phyloP scores from a whole-genome alignment of 2,113 vertebrate genomes.

The Alouatta palliata region DNA sequence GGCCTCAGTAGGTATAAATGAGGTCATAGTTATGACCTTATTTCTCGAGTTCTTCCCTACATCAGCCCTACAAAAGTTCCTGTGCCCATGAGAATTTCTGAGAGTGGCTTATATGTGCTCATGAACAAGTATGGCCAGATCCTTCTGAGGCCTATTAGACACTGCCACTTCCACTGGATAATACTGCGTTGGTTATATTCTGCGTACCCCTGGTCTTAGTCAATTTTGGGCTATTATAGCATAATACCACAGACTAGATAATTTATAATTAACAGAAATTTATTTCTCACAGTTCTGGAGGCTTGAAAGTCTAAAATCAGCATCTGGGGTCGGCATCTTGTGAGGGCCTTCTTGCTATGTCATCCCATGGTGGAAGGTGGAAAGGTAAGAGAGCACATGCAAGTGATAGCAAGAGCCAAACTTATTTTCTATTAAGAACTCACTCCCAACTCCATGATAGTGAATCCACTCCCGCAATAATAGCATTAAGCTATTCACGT shows the following conservation, averaged over 20 bases:
- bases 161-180: neutral
- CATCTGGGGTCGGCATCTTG: neutral
- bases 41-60: neutral
- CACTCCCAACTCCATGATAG: neutral
- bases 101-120: neutral
- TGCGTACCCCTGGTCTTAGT: neutral
- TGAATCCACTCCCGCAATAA: neutral
- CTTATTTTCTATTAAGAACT: neutral
- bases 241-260: neutral
- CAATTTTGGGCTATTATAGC: neutral
- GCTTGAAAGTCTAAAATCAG: neutral
- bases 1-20: neutral
- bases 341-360: neutral
- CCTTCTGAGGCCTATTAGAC: neutral
- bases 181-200: neutral
- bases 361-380: neutral
- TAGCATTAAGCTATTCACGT: neutral
- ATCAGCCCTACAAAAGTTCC: neutral
- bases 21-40: neutral
- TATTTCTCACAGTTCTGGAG: neutral
- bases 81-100: neutral
- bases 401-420: neutral
- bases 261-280: neutral
- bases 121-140: neutral
- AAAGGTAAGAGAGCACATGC: neutral